phyloP scores from a whole-genome alignment of 2,888 invertebrate species.

The Pteria penguin region DNA sequence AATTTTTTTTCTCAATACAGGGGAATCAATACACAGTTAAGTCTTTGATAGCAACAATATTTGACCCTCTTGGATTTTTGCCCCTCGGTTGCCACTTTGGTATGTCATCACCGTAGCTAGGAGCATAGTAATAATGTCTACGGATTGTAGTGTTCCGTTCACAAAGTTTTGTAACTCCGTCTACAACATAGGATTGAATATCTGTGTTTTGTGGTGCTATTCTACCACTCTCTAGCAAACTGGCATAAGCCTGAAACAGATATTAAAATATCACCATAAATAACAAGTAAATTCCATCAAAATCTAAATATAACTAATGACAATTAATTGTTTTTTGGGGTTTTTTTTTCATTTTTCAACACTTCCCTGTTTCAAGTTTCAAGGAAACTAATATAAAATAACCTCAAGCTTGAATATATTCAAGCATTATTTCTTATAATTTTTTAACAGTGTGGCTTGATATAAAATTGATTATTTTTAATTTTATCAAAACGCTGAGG shows the following conservation, averaged over 20 bases:
- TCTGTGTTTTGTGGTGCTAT: constrained; percentile 73
- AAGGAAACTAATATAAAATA: too few species aligned
- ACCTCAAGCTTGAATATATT: too few species aligned
- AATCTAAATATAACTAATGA: too few species aligned
- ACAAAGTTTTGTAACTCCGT: constrained; percentile 75
- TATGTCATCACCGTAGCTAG: constrained; percentile 76
- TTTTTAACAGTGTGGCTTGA: too few species aligned
- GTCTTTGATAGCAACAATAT: constrained; percentile 49
- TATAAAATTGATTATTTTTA: too few species aligned
- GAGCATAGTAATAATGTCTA: constrained; percentile 77
- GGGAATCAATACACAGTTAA: constrained; percentile 34
- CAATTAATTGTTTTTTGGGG: too few species aligned
- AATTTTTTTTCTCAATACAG: too few species aligned
- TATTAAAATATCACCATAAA: not conserved
- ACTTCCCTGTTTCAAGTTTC: too few species aligned
- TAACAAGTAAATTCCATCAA: not conserved
- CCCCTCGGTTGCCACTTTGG: constrained; percentile 72
- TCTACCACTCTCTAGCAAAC: constrained; percentile 73
- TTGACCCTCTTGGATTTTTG: constrained; percentile 60
- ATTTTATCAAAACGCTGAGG: too few species aligned
- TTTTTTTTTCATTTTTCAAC: too few species aligned
- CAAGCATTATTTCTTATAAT: too few species aligned
- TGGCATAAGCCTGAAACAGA: constrained; percentile 75
- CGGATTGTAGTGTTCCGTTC: constrained; percentile 70
- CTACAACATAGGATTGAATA: constrained; percentile 78